These are phyloP conservation scores for Orgyia antiqua DNA, from an alignment of 2,888 invertebrate species.

Conservation along the genomic window DNA sequence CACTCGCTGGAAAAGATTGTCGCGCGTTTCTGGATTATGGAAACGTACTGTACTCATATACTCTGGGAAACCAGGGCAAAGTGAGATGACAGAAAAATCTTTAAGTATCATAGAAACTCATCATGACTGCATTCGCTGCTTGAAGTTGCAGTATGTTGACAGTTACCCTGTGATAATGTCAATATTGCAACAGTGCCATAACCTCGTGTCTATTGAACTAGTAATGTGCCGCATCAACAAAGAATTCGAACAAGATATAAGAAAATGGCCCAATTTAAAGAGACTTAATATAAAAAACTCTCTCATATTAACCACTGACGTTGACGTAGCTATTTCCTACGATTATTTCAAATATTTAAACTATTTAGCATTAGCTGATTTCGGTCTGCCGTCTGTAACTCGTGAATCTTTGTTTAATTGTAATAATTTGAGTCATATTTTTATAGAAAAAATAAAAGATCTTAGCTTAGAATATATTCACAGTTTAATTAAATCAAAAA, in stretches of 20 bases:
- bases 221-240: conserved; percentile 61
- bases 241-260: conserved; percentile 50
- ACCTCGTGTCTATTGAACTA: conserved; percentile 55
- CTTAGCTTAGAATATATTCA: conserved; percentile 48
- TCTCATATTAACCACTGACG: conserved; percentile 35
- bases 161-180: conserved; percentile 47
- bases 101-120: conserved; percentile 49
- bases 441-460: conserved; percentile 61
- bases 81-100: conserved; percentile 47
- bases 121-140: conserved; percentile 40
- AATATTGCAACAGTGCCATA: conserved; percentile 47
- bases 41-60: conserved; percentile 45
- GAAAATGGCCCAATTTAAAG: conserved; percentile 49
- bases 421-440: conserved; percentile 50
- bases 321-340: conserved; percentile 46
- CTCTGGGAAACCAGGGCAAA: conserved; percentile 56
- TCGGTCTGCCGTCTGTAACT: conserved; percentile 53
- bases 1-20: conserved; percentile 52
- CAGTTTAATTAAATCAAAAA: conserved; percentile 47
- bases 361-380: conserved; percentile 56
- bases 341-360: conserved; percentile 49
- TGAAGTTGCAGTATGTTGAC: conserved; percentile 62
- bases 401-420: conserved; percentile 53
- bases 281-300: conserved; percentile 63
- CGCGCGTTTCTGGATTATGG: conserved; percentile 53